Evolutionary conservation across 2,888 invertebrate species (phyloP), one percentile per base, ranked within the genome.

Genomic region (Pterostichus madidus): DNA sequence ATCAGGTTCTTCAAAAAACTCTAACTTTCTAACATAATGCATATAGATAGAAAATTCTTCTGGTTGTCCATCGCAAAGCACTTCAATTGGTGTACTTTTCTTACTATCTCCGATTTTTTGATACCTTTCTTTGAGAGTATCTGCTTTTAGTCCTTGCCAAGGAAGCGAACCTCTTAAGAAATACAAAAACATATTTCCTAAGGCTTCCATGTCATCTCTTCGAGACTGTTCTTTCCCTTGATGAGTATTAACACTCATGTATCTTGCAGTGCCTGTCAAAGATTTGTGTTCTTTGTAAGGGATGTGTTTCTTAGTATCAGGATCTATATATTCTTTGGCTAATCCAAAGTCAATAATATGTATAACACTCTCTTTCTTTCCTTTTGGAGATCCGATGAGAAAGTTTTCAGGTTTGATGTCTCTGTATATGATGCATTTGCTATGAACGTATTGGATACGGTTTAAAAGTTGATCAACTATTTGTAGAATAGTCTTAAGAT

Each of bases 181-280:
- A 93, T 99, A 99, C 98, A 99, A 98, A 93, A 99, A 99, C 99
- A 99, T 99, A 93, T 99, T 99, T 86, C 99, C 99, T 90, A 99
- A 93, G 85, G 99, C 99, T 92, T 99, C 99, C 91, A 99, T 93
- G 92, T 99, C 99, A 92, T 99, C 99, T 90, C 99, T 94, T 90
- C 99, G 94, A 89, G 98, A 99, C 94, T 99, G 99, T 93, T 99
- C 99, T 94, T 98, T 98, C 89, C 99, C 99, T 93, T 99, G 95
- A 93, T 99, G 99, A 91, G 99, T 99, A 91, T 99, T 99, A 92
- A 99, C 99, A 92, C 99, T 99, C 99, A 99, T 99, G 92, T 99
- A 99, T 32, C 73, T 56, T 87, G 99, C 99, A 86, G 99, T 99
- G 88, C 99, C 99, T 85, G 99, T 99, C 89, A 99, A 94, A 90